Conservation (phyloP, 2,113 vertebrate species). For the Oryctolagus cuniculus region DNA sequence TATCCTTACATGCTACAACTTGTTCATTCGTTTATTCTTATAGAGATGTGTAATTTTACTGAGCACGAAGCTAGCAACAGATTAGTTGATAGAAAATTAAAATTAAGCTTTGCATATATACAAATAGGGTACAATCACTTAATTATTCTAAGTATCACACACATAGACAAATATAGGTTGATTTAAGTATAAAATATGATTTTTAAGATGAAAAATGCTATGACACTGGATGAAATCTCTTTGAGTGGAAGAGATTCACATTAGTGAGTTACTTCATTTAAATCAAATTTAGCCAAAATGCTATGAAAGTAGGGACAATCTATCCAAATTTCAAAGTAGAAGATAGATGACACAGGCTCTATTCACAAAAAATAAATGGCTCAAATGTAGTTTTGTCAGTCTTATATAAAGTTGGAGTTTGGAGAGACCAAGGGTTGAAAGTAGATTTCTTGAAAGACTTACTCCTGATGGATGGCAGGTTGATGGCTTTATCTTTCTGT, state of each 20-base stretch:
- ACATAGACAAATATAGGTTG: not conserved
- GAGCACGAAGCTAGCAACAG: slow-evolving; percentile 55
- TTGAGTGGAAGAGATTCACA: not conserved
- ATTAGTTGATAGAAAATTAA: slow-evolving; percentile 65
- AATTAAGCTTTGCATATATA: slow-evolving; percentile 49
- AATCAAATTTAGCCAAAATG: not conserved
- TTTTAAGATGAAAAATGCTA: not conserved
- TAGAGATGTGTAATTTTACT: slow-evolving; percentile 34
- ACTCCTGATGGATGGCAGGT: too few species aligned
- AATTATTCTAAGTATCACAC: not conserved
- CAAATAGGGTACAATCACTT: slow-evolving; percentile 14
- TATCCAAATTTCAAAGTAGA: not conserved
- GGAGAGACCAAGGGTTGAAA: not conserved
- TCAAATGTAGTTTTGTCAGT: not conserved
- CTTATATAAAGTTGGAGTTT: not conserved
- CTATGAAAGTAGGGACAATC: not conserved
- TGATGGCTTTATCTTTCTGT: not conserved
- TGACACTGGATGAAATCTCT: not conserved
- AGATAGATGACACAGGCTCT: not conserved
- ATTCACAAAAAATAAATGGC: not conserved
- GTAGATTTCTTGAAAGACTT: not conserved
- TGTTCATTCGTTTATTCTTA: slow-evolving; percentile 59
- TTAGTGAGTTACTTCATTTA: not conserved
- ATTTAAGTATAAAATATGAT: slow-evolving; percentile 15
- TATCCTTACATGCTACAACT: slow-evolving; percentile 49